phyloP scores from a whole-genome alignment of 2,888 invertebrate species.

The Yponomeuta plumbellus region DNA sequence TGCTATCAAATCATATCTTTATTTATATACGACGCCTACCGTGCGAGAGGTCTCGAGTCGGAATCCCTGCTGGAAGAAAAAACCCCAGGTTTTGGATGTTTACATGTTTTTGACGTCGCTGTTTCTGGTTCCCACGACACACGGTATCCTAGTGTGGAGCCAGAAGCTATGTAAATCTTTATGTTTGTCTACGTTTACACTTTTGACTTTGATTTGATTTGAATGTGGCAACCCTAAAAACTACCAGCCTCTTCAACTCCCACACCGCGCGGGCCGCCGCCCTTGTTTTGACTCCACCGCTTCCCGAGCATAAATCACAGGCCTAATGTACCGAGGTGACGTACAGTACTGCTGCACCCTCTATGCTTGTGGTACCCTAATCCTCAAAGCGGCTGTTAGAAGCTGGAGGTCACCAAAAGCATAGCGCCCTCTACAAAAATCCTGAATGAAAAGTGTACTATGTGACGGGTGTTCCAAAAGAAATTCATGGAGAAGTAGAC shows the following conservation, averaged over 20 bases:
- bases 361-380: not conserved
- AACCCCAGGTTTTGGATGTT: too few relatives aligned
- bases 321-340: slow-evolving; percentile 73
- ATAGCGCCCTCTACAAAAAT: not conserved
- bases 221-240: slow-evolving; percentile 8
- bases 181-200: too few relatives aligned
- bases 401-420: not conserved
- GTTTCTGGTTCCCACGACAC: too few relatives aligned
- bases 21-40: too few relatives aligned
- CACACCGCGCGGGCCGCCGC: slow-evolving; percentile 12
- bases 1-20: too few relatives aligned
- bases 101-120: too few relatives aligned
- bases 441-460: not conserved
- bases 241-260: not conserved
- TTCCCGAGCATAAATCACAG: slow-evolving; percentile 70
- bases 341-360: slow-evolving; percentile 28
- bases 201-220: too few relatives aligned
- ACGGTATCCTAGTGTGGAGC: too few relatives aligned
- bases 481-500: not conserved
- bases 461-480: not conserved
- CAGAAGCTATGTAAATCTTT: too few relatives aligned
- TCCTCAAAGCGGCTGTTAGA: not conserved
- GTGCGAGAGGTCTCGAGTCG: too few relatives aligned
- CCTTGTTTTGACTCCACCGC: slow-evolving; percentile 67
- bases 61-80: too few relatives aligned